Conservation (phyloP, 2,888 invertebrate genomes). For the Acronicta aceris region DNA sequence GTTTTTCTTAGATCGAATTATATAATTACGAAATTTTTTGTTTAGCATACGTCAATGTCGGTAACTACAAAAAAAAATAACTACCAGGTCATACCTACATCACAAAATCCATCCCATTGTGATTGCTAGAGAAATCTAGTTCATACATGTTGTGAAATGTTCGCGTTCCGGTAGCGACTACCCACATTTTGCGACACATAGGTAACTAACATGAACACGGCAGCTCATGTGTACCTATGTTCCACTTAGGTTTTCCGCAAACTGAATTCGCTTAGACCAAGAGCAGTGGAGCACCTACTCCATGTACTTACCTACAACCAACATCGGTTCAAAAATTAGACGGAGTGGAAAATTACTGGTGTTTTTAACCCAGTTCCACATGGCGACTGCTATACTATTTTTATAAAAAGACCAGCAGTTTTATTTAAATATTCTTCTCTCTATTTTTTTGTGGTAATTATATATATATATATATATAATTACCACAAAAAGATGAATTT, state of each 20-base stretch:
- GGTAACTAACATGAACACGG: constrained; percentile 21
- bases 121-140: too few relatives aligned
- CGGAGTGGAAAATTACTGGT: constrained; percentile 23
- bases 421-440: too few relatives aligned
- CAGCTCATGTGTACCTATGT: constrained; percentile 15
- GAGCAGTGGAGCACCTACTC: not conserved
- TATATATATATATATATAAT: too few relatives aligned
- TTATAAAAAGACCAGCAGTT: constrained; percentile 28
- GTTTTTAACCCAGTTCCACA: constrained; percentile 30
- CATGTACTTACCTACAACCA: constrained; percentile 23
- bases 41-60: too few relatives aligned
- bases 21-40: too few relatives aligned
- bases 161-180: constrained; percentile 6
- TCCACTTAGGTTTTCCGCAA: constrained; percentile 32
- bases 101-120: too few relatives aligned
- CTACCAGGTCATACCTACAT: too few relatives aligned
- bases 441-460: too few relatives aligned
- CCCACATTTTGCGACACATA: constrained; percentile 31
- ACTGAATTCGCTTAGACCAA: constrained; percentile 33
- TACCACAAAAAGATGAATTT: too few relatives aligned
- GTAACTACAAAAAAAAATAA: too few relatives aligned
- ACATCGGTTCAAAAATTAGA: constrained; percentile 33
- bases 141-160: constrained; percentile 9
- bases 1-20: too few relatives aligned
- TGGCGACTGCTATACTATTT: not conserved